phyloP scores from a whole-genome alignment of 2,797 vertebrate species.

The Centropyge bicolor region DNA sequence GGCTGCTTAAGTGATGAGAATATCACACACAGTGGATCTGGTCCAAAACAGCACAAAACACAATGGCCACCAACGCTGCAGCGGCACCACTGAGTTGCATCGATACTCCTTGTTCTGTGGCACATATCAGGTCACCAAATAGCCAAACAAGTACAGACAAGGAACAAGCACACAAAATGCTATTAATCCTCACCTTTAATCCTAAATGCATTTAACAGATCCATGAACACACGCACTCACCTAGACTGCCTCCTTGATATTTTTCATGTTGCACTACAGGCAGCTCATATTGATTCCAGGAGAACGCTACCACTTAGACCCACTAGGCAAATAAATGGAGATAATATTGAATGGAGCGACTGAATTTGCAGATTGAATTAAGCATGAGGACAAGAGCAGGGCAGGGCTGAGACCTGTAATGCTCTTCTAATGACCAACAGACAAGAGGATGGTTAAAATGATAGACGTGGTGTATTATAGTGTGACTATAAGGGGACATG shows the following conservation, averaged over 20 bases:
- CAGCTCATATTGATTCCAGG: constrained; percentile 48
- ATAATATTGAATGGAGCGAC: constrained; percentile 65
- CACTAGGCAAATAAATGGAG: constrained; percentile 58
- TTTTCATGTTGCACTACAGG: constrained; percentile 24
- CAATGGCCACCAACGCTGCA: not conserved
- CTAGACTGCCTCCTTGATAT: not conserved
- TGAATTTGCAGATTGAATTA: constrained; percentile 75
- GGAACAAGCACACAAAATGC: constrained; percentile 2
- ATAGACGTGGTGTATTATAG: constrained; percentile 5
- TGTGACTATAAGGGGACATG: not conserved
- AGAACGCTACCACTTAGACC: constrained; percentile 46
- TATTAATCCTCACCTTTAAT: constrained; percentile 23
- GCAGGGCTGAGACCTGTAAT: constrained; percentile 39
- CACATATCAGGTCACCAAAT: constrained; percentile 7
- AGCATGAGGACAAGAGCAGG: constrained; percentile 50
- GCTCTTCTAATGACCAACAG: constrained; percentile 45
- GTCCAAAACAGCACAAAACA: not conserved
- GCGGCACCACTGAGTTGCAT: not conserved
- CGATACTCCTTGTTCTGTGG: not conserved
- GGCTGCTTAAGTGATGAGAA: not conserved
- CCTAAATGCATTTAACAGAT: constrained; percentile 7
- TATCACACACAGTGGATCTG: not conserved
- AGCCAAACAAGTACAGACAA: constrained; percentile 25
- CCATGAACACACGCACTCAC: constrained; percentile 8
- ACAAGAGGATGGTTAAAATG: constrained; percentile 42